These are phyloP conservation scores for Epinephelus lanceolatus DNA, from an alignment of 2,113 vertebrate species.

Conservation along the genomic window DNA sequence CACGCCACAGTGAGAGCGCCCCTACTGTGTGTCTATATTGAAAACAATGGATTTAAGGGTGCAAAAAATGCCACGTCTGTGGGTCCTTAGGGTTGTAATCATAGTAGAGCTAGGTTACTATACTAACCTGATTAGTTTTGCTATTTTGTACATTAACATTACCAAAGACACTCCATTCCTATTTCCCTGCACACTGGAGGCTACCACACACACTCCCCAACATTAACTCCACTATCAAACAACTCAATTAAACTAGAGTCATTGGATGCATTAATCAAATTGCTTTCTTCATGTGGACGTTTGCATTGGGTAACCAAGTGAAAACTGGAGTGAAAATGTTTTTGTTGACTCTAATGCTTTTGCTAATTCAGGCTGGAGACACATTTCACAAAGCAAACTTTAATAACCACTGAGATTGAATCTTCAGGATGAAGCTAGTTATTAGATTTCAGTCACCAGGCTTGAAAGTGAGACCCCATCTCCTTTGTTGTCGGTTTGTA, in stretches of 20 bases:
- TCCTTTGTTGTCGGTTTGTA: conserved; percentile 32
- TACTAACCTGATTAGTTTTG: background rate
- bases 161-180: too few relatives aligned
- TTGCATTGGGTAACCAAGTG: background rate
- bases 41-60: too few relatives aligned
- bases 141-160: background rate
- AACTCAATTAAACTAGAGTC: too few relatives aligned
- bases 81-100: background rate
- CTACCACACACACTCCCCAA: background rate
- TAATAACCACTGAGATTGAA: conserved; percentile 9
- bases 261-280: background rate
- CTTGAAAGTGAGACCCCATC: background rate
- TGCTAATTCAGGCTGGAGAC: conserved; percentile 1
- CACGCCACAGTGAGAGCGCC: too few relatives aligned
- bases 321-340: background rate
- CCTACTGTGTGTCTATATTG: too few relatives aligned
- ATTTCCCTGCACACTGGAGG: background rate
- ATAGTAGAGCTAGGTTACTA: background rate
- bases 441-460: conserved; percentile 15
- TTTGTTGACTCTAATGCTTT: background rate
- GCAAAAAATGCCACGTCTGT: too few relatives aligned
- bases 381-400: conserved; percentile 24
- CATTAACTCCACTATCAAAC: background rate
- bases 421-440: background rate
- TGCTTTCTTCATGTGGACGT: background rate